Percentiles rank a stretch among this genome's conserved stretches.
phyloP scores from a whole-genome alignment of 2,888 invertebrate genomes.

The Microctonus brassicae region DNA sequence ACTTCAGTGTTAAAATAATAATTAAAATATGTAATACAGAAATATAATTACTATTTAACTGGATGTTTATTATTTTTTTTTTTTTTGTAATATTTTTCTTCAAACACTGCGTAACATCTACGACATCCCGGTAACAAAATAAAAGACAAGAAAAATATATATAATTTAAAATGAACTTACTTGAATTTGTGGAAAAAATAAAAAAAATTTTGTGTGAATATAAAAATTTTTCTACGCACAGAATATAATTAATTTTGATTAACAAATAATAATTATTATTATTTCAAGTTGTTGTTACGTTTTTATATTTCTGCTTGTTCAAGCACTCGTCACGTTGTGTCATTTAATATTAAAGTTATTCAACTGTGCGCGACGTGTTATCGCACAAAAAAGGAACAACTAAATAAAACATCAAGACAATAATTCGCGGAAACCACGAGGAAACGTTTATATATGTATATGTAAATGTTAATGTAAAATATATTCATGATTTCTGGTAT shows the following conservation, averaged over 20 bases:
- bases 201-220: too few relatives aligned
- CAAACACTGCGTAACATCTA: background rate
- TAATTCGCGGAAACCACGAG: constrained; percentile 9
- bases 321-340: constrained; percentile 13
- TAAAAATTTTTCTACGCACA: too few relatives aligned
- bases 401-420: background rate
- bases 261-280: too few relatives aligned
- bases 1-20: background rate
- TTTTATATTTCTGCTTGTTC: too few relatives aligned
- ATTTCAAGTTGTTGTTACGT: too few relatives aligned
- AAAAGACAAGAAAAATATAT: too few relatives aligned
- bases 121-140: too few relatives aligned
- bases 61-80: background rate
- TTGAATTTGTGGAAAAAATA: too few relatives aligned
- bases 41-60: background rate
- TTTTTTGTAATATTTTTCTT: background rate
- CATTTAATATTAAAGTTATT: background rate
- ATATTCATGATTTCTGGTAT: background rate
- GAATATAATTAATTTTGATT: too few relatives aligned
- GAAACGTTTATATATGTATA: background rate
- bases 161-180: too few relatives aligned
- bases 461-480: background rate
- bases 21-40: background rate
- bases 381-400: constrained; percentile 19
- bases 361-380: constrained; percentile 9